Percentiles rank a stretch among this genome's conserved stretches.
Evolutionary conservation across 2,888 invertebrate genomes (phyloP).

Genomic region (Anoncus sp.): DNA sequence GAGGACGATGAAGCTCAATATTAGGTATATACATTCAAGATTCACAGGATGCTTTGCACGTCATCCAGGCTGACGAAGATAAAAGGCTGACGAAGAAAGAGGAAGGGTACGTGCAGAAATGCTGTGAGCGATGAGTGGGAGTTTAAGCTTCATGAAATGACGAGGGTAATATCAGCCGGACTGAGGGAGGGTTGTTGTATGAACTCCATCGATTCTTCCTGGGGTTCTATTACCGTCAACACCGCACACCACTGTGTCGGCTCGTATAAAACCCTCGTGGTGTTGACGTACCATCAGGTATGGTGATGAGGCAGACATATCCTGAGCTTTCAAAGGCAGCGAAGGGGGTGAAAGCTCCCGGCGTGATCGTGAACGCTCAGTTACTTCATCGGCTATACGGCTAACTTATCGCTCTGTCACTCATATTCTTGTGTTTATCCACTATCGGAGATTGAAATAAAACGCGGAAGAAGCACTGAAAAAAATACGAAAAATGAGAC

Average conservation of each 20-base stretch:
- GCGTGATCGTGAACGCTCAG: constrained; percentile 51
- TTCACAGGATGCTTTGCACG: constrained; percentile 17
- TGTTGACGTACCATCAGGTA: constrained; percentile 74
- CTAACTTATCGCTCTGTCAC: constrained; percentile 36
- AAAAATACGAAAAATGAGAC: not conserved
- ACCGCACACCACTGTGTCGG: not conserved
- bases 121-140: not conserved
- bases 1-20: constrained; percentile 26
- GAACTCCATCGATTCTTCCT: constrained; percentile 44
- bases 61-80: constrained; percentile 41
- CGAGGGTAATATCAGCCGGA: constrained; percentile 34
- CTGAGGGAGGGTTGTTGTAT: constrained; percentile 21
- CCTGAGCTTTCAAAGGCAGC: constrained; percentile 49
- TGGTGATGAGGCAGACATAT: constrained; percentile 70
- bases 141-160: constrained; percentile 16
- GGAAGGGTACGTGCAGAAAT: not conserved
- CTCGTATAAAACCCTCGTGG: constrained; percentile 38
- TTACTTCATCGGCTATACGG: constrained; percentile 24
- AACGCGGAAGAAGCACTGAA: not conserved
- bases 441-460: not conserved
- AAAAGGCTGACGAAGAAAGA: constrained; percentile 23
- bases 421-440: not conserved
- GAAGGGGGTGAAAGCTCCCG: constrained; percentile 21
- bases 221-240: constrained; percentile 48
- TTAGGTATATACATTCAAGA: constrained; percentile 25